Conservation (phyloP, 2,888 invertebrate species). For the Zele albiditarsus region DNA sequence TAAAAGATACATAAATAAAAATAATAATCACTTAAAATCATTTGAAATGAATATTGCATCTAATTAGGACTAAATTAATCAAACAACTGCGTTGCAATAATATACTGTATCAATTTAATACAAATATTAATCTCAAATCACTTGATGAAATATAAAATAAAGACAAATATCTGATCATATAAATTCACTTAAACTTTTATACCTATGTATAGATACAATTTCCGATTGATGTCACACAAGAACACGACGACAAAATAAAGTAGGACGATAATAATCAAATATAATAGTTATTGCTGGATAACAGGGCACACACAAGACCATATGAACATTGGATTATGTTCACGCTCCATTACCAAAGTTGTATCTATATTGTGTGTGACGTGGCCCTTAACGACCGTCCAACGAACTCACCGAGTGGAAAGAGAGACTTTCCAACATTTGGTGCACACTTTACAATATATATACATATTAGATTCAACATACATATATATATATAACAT, state of each 20-base stretch:
- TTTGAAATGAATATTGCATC: no score
- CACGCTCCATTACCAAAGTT: slow-evolving; percentile 26
- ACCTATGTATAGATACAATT: not conserved
- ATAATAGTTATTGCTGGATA: slow-evolving; percentile 6
- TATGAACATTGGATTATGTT: slow-evolving; percentile 37
- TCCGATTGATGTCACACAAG: not conserved
- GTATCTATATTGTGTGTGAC: slow-evolving; percentile 19
- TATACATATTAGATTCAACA: slow-evolving; percentile 12
- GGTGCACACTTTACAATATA: not conserved
- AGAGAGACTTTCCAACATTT: slow-evolving; percentile 38
- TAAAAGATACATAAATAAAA: no score
- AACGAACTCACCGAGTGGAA: slow-evolving; percentile 34
- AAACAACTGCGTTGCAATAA: no score
- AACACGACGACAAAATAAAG: not conserved
- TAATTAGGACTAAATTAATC: no score
- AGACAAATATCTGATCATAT: not conserved
- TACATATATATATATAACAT: slow-evolving; percentile 12
- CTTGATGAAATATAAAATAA: not conserved
- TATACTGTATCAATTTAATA: not conserved
- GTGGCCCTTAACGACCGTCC: slow-evolving; percentile 26
- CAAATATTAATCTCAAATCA: not conserved
- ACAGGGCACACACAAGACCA: slow-evolving; percentile 6
- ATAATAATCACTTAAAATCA: no score
- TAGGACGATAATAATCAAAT: slow-evolving; percentile 6
- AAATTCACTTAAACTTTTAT: not conserved